These are phyloP conservation scores for Lottia gigantea DNA, from an alignment of 2,888 invertebrate genomes.

Conservation along the genomic window DNA sequence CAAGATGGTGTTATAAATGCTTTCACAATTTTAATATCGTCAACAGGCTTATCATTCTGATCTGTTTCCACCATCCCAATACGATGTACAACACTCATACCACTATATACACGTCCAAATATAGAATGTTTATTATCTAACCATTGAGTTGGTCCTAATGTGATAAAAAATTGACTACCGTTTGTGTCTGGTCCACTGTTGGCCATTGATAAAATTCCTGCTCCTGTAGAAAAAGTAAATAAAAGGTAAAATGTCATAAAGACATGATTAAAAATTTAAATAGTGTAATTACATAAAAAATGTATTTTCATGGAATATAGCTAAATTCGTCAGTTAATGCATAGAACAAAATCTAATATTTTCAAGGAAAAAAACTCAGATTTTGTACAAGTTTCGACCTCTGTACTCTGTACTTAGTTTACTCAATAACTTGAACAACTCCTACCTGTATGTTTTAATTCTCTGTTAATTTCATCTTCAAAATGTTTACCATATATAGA, in stretches of 20 bases:
- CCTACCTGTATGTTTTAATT: slow-evolving; percentile 95
- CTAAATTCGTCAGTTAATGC: no score
- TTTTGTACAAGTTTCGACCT: background rate
- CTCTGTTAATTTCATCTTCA: slow-evolving; percentile 93
- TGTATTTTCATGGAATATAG: no score
- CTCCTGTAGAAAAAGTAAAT: slow-evolving; percentile 70
- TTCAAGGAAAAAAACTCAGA: no score
- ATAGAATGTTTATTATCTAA: slow-evolving; percentile 97
- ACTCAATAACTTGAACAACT: slow-evolving; percentile 3
- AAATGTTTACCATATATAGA: slow-evolving; percentile 96
- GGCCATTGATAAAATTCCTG: slow-evolving; percentile 95
- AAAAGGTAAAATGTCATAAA: background rate
- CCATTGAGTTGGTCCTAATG: slow-evolving; percentile 96
- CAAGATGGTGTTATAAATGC: slow-evolving; percentile 47
- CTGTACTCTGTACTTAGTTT: no score
- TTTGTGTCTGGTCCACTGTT: slow-evolving; percentile 97
- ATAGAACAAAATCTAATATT: no score
- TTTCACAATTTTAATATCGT: slow-evolving; percentile 62
- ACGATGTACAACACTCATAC: slow-evolving; percentile 91
- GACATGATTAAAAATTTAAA: no score
- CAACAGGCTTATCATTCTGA: slow-evolving; percentile 87
- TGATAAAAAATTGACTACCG: slow-evolving; percentile 98
- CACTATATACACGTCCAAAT: slow-evolving; percentile 87
- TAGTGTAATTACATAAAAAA: no score
- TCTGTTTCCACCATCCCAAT: slow-evolving; percentile 96